A percentile compares a stretch with the other conserved stretches of the same genome.
Evolutionary conservation across 2,113 vertebrate genomes (phyloP).

Genomic region (Tricholaema leucomelas): DNA sequence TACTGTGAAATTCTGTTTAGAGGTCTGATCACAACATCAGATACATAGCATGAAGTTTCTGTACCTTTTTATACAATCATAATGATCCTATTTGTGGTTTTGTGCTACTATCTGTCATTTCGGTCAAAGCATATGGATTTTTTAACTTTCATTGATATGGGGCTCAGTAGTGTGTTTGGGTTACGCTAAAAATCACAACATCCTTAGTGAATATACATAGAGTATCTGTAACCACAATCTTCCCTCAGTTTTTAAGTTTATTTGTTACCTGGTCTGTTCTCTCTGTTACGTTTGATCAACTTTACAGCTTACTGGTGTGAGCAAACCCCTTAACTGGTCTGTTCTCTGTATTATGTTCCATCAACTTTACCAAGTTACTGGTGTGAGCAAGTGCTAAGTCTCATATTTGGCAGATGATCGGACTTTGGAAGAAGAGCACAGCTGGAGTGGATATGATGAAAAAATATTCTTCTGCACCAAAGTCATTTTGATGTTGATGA

Average conservation of each 20-base stretch:
- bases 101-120: background rate
- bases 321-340: background rate
- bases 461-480: slow-evolving; percentile 15
- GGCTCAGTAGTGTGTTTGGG: background rate
- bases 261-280: background rate
- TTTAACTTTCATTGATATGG: background rate
- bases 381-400: background rate
- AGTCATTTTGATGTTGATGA: slow-evolving; percentile 39
- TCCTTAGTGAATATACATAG: background rate
- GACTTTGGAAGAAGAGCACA: slow-evolving; percentile 49
- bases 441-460: slow-evolving; percentile 57
- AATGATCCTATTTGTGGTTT: background rate
- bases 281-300: background rate
- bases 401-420: slow-evolving; percentile 29
- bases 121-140: background rate
- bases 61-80: background rate
- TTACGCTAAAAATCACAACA: background rate
- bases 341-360: background rate
- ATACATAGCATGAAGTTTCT: background rate
- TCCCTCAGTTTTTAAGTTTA: background rate
- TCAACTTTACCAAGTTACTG: background rate
- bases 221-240: background rate
- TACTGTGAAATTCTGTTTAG: background rate
- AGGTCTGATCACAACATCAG: background rate
- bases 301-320: background rate